Evolutionary conservation across 2,113 vertebrate species (phyloP).

Genomic region (Hippolais icterina): DNA sequence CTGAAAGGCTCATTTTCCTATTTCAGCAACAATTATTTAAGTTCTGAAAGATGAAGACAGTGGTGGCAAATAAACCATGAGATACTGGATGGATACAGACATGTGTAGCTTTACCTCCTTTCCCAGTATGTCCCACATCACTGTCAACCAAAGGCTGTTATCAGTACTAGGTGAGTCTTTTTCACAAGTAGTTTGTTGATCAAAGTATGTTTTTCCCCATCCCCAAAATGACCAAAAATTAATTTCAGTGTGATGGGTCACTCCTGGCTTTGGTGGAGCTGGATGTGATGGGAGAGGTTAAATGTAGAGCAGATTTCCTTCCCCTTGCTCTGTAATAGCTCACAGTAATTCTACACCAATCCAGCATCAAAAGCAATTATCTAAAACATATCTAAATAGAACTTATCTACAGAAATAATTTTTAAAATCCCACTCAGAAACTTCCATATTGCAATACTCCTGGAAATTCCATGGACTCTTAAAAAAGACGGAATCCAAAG

Average conservation of each 20-base stretch:
- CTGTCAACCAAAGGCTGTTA: background rate
- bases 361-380: background rate
- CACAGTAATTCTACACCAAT: background rate
- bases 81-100: background rate
- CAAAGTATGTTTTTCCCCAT: background rate
- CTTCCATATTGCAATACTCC: background rate
- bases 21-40: background rate
- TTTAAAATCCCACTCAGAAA: background rate
- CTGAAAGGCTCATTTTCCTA: background rate
- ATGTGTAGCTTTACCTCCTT: background rate
- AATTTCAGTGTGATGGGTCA: background rate
- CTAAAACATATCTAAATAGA: background rate
- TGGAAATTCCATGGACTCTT: background rate
- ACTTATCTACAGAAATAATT: background rate
- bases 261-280: background rate
- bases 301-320: background rate
- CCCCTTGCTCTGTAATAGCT: background rate
- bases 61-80: background rate
- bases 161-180: background rate
- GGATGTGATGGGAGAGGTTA: accelerated
- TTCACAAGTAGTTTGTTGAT: background rate
- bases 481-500: background rate
- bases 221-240: background rate
- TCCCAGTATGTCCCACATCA: background rate
- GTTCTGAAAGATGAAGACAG: background rate